These are phyloP conservation scores for Hippasteria phrygiana DNA, from an alignment of 53 echinoderm and acorn worm species.

Conservation along the genomic window DNA sequence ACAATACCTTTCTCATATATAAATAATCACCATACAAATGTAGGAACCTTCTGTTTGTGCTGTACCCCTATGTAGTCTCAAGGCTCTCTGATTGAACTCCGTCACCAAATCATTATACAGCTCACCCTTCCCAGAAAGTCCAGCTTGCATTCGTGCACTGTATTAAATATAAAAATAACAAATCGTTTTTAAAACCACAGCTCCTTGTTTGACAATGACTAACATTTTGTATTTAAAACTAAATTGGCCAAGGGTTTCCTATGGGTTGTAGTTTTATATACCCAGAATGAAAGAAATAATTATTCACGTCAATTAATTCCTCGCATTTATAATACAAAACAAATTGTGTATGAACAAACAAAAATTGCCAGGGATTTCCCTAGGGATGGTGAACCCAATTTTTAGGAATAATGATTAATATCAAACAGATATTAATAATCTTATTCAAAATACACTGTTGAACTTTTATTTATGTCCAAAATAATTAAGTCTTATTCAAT, in stretches of 20 bases:
- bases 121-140: constrained; percentile 31
- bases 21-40: constrained; percentile 1
- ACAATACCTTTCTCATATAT: background rate
- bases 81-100: constrained; percentile 1
- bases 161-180: background rate
- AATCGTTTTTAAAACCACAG: constrained; percentile 7
- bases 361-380: background rate
- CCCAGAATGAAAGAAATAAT: no score
- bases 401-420: background rate
- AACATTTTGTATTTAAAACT: background rate
- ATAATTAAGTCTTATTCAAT: no score
- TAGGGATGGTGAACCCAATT: background rate
- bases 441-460: constrained; percentile 9
- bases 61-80: constrained; percentile 19
- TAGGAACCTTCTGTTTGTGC: constrained; percentile 24
- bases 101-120: constrained; percentile 25
- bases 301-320: no score
- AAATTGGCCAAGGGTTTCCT: background rate
- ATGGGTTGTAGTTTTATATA: no score
- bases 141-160: constrained; percentile 31
- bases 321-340: no score
- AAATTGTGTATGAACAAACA: no score
- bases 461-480: background rate
- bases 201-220: background rate
- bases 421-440: background rate